Evolutionary conservation across 1,140 invertebrate species (phyloP), one percentile per base, ranked within the genome.

Genomic region (Diplogasteroides magnus): DNA sequence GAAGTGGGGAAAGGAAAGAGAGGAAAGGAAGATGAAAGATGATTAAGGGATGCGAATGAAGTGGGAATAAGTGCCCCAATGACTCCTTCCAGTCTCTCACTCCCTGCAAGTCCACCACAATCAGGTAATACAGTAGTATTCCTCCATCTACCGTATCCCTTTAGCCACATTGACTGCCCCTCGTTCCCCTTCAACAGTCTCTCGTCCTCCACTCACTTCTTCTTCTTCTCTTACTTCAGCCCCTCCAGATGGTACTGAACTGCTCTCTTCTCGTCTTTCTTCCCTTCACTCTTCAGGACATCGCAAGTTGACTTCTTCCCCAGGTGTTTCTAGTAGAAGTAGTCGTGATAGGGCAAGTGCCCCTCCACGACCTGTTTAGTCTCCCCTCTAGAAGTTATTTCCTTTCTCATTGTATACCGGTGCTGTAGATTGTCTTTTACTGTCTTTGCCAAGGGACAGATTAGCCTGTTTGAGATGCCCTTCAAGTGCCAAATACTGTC

Each of bases 91-190:
- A 64, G 62, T 25, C 55, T 71, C 25, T 71, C 69, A 27, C 26
- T 71, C 23, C 69, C 69, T 29, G 69, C 69, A 19, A 71, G 69
- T 66, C 69, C 69, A 6, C 69, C 69, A 3, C 61, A 61, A 15
- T 23, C 48, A 25, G 23, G 28, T 57, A 59, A 25, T 55, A 63
- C 64, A 55, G 69, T 71, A 65, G 27, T 23, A 23, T 37, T 25
- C 26, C 6, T 11, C 25, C 3, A 19, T 15, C 11, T 29, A 26
- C 29, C 27, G 28, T 15, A 26, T 19, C 25, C 25, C 19, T 60
- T 25, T 31, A 14, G 19, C 19, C 3, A 60, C 19, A 60, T 27
- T 60, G 23, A 25, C 26, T 14, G 19, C 37, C 56, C 2, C 29
- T 19, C 3, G 1, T 15, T n/a, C 1, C 25, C 2, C n/a, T 0